A percentile compares a stretch with the other conserved stretches of the same genome.
phyloP scores from a whole-genome alignment of 1,140 invertebrate genomes.

The Drosophila pruinosa region DNA sequence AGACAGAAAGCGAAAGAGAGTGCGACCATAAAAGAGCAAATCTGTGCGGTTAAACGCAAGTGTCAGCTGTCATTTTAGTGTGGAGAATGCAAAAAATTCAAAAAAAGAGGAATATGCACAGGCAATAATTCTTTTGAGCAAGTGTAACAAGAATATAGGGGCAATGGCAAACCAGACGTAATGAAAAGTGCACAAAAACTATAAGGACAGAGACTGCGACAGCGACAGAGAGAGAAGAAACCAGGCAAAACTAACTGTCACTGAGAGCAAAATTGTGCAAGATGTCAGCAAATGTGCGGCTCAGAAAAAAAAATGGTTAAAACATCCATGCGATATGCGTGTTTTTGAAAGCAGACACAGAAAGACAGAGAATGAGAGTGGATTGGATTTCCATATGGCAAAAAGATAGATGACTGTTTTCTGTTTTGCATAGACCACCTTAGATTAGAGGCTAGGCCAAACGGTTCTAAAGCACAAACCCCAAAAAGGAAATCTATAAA shows the following conservation, averaged over 20 bases:
- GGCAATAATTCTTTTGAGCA: constrained; percentile 76
- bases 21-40: constrained; percentile 59
- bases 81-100: constrained; percentile 42
- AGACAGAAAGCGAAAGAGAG: neutral
- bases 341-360: constrained; percentile 10
- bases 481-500: constrained; percentile 17
- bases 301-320: constrained; percentile 4
- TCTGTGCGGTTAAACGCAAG: constrained; percentile 80
- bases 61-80: constrained; percentile 78
- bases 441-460: constrained; percentile 43
- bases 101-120: constrained; percentile 59
- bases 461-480: constrained; percentile 18
- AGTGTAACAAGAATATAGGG: constrained; percentile 78
- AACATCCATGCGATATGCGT: constrained; percentile 28
- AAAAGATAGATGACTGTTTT: constrained; percentile 58
- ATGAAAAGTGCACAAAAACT: constrained; percentile 47
- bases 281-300: constrained; percentile 28
- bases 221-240: neutral
- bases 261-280: constrained; percentile 13
- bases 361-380: neutral
- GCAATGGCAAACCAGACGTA: constrained; percentile 54
- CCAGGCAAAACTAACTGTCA: constrained; percentile 28
- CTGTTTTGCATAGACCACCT: constrained; percentile 35
- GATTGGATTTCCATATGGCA: constrained; percentile 64
- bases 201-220: constrained; percentile 2